Evolutionary conservation across 1,140 invertebrate species (phyloP), one percentile per base, ranked within the genome.

Genomic region (Mizuhopecten yessoensis): DNA sequence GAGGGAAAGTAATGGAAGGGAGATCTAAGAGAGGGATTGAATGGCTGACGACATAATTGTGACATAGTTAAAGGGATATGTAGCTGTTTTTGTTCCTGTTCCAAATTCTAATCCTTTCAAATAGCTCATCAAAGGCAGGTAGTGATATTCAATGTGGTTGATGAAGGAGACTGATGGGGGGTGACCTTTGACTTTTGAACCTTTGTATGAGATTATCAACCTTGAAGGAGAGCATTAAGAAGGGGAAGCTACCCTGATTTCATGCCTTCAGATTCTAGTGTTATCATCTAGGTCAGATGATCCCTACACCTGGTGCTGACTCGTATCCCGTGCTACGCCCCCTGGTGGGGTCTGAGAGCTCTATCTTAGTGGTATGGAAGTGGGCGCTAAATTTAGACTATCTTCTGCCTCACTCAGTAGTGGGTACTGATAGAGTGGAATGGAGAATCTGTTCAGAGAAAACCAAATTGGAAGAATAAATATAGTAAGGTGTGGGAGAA

Each of bases 281-380:
- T n/a, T 75, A 75, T 75, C 57, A 75, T 29, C 57, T 75, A 13
- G 57, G 57, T 75, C 57, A 75, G 57, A 7, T 29, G 57, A 75
- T 75, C 57, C 57, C 23, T 75, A 75, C 57, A 75, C 57, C 57
- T 75, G 57, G 57, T 75, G n/a, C 29, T 75, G 57, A 23, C 57
- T 75, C 5, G 57, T 1, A 75, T 75, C 23, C 57, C 57, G 23
- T 75, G 57, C 57, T 75, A 75, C 57, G 57, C 57, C 57, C 57
- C 57, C 57, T 75, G 57, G 57, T 75, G 57, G 23, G n/a, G 57
- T 75, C 20, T 75, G 15, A 75, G 57, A 75, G 20, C 57, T 29
- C 57, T 75, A 75, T 75, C 57, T 75, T 29, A 75, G 57, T 75
- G 57, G 57, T 75, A 75, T 29, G 11, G n/a, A 75, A 75, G 57